Percentiles rank a stretch among this genome's conserved stretches.
Evolutionary conservation across 2,797 vertebrate genomes (phyloP).

Genomic region (Rhincodon typus): DNA sequence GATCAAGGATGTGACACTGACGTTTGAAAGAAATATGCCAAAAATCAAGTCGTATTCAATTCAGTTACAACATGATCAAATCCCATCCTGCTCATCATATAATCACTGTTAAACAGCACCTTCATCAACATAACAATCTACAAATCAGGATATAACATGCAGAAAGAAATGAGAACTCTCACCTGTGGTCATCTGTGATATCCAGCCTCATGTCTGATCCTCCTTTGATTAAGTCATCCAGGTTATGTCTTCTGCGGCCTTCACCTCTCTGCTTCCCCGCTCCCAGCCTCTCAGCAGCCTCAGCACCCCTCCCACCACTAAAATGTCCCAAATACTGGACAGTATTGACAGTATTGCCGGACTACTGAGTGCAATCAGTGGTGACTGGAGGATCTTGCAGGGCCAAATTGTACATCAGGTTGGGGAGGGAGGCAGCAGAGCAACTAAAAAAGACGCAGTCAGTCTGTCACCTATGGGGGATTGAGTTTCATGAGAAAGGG

Average conservation of each 20-base stretch:
- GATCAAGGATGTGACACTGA: too few species aligned
- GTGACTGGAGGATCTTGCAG: not conserved
- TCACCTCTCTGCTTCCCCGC: not conserved
- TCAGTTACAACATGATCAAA: not conserved
- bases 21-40: not conserved
- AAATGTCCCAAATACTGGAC: conserved; percentile 7
- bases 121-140: not conserved
- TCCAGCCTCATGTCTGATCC: conserved; percentile 43
- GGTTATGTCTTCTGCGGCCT: not conserved
- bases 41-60: not conserved
- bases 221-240: not conserved
- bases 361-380: not conserved
- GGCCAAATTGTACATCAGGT: not conserved
- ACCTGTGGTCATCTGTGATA: conserved; percentile 41
- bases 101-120: not conserved
- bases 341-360: not conserved
- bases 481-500: conserved; percentile 17
- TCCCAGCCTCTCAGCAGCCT: too few species aligned
- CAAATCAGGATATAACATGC: not conserved
- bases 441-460: not conserved
- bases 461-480: conserved; percentile 34
- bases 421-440: not conserved
- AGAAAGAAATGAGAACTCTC: conserved; percentile 30
- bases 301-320: not conserved
- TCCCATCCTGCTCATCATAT: not conserved